These are phyloP conservation scores for Peromyscus melanophrys DNA, from an alignment of 2,797 vertebrate genomes.

Conservation along the genomic window DNA sequence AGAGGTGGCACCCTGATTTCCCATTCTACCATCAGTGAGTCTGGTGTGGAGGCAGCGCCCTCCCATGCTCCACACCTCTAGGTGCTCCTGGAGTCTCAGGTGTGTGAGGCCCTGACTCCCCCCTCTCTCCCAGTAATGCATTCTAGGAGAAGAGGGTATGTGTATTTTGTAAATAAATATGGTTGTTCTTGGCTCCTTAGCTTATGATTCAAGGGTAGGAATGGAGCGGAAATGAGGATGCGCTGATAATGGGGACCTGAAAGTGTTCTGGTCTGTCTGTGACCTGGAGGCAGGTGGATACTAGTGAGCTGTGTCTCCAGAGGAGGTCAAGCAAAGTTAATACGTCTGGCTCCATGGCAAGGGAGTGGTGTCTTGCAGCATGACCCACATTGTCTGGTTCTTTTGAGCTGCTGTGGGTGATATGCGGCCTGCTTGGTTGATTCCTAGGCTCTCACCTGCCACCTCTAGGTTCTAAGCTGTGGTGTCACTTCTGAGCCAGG, in stretches of 20 bases:
- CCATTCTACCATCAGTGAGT: not conserved
- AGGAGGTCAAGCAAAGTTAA: not conserved
- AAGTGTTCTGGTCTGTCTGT: not conserved
- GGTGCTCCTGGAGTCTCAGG: not conserved
- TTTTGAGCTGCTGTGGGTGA: not conserved
- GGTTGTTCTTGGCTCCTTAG: constrained; percentile 50
- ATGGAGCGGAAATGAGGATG: not conserved
- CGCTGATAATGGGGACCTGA: not conserved
- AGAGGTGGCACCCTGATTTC: not conserved
- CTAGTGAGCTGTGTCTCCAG: not conserved
- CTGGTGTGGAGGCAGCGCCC: not conserved
- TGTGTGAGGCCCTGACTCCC: not conserved
- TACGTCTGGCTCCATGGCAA: not conserved
- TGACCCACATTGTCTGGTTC: not conserved
- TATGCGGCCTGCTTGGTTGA: not conserved
- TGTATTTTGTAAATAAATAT: constrained; percentile 84
- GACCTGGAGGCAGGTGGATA: not conserved
- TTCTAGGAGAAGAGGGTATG: constrained; percentile 12
- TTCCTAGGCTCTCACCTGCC: constrained; percentile 62
- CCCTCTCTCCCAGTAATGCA: not conserved
- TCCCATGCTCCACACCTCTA: not conserved
- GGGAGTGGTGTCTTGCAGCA: not conserved
- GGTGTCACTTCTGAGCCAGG: constrained; percentile 31
- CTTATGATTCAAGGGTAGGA: constrained; percentile 30
- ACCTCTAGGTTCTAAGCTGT: constrained; percentile 70